Evolutionary conservation across 2,888 invertebrate species (phyloP), one percentile per base, ranked within the genome.

Genomic region (Aethes cnicana): DNA sequence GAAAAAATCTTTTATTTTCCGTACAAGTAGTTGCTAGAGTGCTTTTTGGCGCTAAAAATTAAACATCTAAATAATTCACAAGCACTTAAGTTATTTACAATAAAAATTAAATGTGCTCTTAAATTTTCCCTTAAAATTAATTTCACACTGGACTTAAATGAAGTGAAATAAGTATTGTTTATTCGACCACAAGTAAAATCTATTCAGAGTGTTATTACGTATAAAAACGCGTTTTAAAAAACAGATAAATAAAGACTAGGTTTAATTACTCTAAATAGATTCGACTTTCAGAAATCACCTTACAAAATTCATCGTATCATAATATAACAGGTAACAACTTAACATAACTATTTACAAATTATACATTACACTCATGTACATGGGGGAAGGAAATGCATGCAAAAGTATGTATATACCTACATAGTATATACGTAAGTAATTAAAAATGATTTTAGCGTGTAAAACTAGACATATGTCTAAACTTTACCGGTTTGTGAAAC

Each of bases 191-290:
- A 62, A 74, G 75, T 66, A 63, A 75, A 82, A 83, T 81, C 74
- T 77, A 79, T 77, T 72, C 56, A 54, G 66, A 75, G 77, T 61
- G 57, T 61, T 47, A 68, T 62, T 60, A 63, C 61, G 62, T 63
- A 66, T 59, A 56, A 58, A 57, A 54, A 62, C 55, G 56, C 46
- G 55, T 50, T 48, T 50, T 17, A 55, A 70, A 72, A 78, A 76
- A 81, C 78, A 83, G 81, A 82, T 81, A 74, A 72, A 76, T 74
- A 74, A 48, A 71, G 85, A 84, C 86, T 85, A 85, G 85, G 61
- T 42, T 20, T n/a, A n/a, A n/a, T n/a, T 61, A 58, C 73, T 71
- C 69, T 60, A 64, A 77, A 80, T 75, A 73, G 73, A 83, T 77
- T 79, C 66, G 59, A 74, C 77, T 70, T 53, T 63, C 68, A 74